phyloP scores from a whole-genome alignment of 2,113 vertebrate genomes.

The Epinephelus cyanopodus region DNA sequence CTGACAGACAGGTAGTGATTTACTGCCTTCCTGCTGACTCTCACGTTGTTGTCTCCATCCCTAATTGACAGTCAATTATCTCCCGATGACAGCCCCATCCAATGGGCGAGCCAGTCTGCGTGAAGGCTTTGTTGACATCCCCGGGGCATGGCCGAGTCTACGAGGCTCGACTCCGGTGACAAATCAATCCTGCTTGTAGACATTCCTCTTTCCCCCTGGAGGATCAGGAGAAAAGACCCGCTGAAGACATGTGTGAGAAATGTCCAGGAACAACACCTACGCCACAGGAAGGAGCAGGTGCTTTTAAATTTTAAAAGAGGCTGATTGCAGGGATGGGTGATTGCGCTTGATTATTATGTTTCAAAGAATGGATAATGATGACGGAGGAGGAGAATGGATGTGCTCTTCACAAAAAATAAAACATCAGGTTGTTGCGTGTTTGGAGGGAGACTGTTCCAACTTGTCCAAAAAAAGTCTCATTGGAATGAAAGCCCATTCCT shows the following conservation, averaged over 20 bases:
- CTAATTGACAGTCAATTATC: slow-evolving; percentile 81
- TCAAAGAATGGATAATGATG: slow-evolving; percentile 28
- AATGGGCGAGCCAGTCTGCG: slow-evolving; percentile 27
- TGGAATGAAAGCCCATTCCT: too few relatives aligned
- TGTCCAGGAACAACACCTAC: not conserved
- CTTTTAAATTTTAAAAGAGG: slow-evolving; percentile 25
- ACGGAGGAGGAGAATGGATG: slow-evolving; percentile 8
- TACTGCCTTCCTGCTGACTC: slow-evolving; percentile 67
- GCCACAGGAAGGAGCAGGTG: not conserved
- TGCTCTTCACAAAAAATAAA: slow-evolving; percentile 26
- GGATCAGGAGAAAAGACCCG: not conserved
- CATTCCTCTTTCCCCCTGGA: slow-evolving; percentile 22
- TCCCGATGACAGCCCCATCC: slow-evolving; percentile 61
- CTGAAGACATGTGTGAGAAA: slow-evolving; percentile 7
- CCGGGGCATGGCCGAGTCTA: slow-evolving; percentile 54
- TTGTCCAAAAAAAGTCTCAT: too few relatives aligned
- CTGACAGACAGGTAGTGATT: slow-evolving; percentile 76
- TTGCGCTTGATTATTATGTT: slow-evolving; percentile 42
- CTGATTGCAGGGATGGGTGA: slow-evolving; percentile 40
- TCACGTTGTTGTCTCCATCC: slow-evolving; percentile 64
- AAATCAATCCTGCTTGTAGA: slow-evolving; percentile 63
- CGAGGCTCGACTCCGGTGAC: slow-evolving; percentile 49
- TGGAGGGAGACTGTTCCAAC: not conserved
- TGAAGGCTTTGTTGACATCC: slow-evolving; percentile 68
- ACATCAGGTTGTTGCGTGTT: slow-evolving; percentile 6